These are phyloP conservation scores for Papilio dardanus DNA, from an alignment of 1,140 invertebrate species.

Conservation along the genomic window DNA sequence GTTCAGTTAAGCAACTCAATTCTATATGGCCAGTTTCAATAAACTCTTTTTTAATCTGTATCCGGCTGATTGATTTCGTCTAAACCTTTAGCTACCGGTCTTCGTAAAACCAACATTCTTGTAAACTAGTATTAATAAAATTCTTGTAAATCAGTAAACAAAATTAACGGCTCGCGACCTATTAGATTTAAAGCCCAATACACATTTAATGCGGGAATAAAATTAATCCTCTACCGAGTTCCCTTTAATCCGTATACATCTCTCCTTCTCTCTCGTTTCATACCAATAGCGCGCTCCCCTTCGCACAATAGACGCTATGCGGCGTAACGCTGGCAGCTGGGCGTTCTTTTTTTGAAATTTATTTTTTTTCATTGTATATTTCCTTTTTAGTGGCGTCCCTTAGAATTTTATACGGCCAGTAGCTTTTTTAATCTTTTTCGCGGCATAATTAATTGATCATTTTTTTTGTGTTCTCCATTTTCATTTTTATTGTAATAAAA, in stretches of 20 bases:
- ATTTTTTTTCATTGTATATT: conserved; percentile 64
- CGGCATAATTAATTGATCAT: conserved; percentile 67
- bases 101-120: conserved; percentile 40
- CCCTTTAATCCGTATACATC: conserved; percentile 61
- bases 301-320: conserved; percentile 51
- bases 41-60: conserved; percentile 25
- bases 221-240: conserved; percentile 67
- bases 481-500: conserved; percentile 19
- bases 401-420: conserved; percentile 66
- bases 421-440: conserved; percentile 66
- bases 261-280: conserved; percentile 54
- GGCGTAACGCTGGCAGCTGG: conserved; percentile 75
- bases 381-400: conserved; percentile 69
- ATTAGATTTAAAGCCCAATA: conserved; percentile 67
- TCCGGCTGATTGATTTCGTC: not conserved
- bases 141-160: conserved; percentile 64
- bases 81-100: conserved; percentile 25
- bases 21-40: not conserved
- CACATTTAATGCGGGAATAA: conserved; percentile 70
- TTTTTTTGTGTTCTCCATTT: conserved; percentile 46
- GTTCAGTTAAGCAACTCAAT: not conserved
- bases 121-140: conserved; percentile 46
- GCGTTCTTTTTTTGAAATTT: conserved; percentile 68
- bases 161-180: conserved; percentile 64
- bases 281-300: conserved; percentile 44